Percentiles rank a stretch among this genome's conserved stretches.
Conservation (phyloP, 2,797 vertebrate species). For the Sebastes dallii region DNA sequence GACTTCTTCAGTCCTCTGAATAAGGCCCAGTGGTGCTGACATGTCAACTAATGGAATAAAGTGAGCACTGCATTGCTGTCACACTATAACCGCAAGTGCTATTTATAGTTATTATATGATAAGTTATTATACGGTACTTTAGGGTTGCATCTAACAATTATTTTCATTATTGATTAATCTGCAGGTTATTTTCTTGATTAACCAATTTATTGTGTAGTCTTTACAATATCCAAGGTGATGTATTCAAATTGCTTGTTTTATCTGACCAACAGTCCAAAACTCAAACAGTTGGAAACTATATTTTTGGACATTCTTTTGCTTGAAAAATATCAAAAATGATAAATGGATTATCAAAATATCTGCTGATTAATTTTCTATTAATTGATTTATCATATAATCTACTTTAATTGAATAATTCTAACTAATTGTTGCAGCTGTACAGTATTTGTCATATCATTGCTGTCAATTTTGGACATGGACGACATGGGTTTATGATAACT, state of each 20-base stretch:
- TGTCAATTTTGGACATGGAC: not conserved
- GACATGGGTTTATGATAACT: not conserved
- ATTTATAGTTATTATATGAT: not conserved
- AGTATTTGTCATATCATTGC: not conserved
- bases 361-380: too few relatives aligned
- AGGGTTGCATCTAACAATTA: not conserved
- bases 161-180: not conserved
- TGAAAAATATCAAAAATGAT: too few relatives aligned
- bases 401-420: not conserved
- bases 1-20: not conserved
- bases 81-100: not conserved
- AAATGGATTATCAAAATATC: too few relatives aligned
- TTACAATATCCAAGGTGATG: not conserved
- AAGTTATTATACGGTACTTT: not conserved
- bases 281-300: not conserved
- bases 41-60: not conserved
- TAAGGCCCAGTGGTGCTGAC: not conserved
- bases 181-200: not conserved
- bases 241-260: not conserved
- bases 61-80: not conserved
- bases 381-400: too few relatives aligned
- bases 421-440: not conserved
- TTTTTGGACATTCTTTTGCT: too few relatives aligned
- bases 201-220: not conserved
- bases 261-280: not conserved